phyloP scores from a whole-genome alignment of 2,113 vertebrate species.

The Tachuris rubrigastra region DNA sequence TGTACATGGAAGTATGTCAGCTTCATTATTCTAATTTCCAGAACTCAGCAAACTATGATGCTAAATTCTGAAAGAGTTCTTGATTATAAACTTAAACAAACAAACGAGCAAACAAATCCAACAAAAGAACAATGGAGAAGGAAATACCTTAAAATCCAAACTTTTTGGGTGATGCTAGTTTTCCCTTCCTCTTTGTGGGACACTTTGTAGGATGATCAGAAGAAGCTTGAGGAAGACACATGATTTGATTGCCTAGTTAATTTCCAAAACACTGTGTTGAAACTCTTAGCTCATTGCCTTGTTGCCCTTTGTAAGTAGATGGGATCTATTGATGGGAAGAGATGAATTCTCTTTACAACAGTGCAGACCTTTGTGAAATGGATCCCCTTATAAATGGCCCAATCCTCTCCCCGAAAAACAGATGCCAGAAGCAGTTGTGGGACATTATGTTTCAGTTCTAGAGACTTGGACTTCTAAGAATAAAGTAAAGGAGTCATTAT shows the following conservation, averaged over 20 bases:
- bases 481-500: slow-evolving; percentile 64
- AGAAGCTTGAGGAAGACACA: not conserved
- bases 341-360: slow-evolving; percentile 18
- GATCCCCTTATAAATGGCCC: slow-evolving; percentile 27
- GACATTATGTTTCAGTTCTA: slow-evolving; percentile 48
- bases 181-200: not conserved
- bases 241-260: not conserved
- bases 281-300: slow-evolving; percentile 6
- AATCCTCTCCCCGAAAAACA: slow-evolving; percentile 40
- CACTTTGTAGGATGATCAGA: not conserved
- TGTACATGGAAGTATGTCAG: not conserved
- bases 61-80: not conserved
- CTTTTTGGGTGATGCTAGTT: not conserved
- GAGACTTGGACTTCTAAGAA: slow-evolving; percentile 60
- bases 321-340: slow-evolving; percentile 33
- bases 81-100: not conserved
- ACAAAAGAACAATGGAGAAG: not conserved
- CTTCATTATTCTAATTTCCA: not conserved
- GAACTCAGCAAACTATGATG: not conserved
- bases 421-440: slow-evolving; percentile 39
- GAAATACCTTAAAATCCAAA: not conserved
- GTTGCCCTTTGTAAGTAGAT: slow-evolving; percentile 7
- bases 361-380: slow-evolving; percentile 54
- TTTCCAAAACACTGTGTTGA: not conserved
- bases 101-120: not conserved